These are phyloP conservation scores for Platygyra sinensis DNA, from an alignment of 64 coral and sea anemone genomes.

Conservation along the genomic window DNA sequence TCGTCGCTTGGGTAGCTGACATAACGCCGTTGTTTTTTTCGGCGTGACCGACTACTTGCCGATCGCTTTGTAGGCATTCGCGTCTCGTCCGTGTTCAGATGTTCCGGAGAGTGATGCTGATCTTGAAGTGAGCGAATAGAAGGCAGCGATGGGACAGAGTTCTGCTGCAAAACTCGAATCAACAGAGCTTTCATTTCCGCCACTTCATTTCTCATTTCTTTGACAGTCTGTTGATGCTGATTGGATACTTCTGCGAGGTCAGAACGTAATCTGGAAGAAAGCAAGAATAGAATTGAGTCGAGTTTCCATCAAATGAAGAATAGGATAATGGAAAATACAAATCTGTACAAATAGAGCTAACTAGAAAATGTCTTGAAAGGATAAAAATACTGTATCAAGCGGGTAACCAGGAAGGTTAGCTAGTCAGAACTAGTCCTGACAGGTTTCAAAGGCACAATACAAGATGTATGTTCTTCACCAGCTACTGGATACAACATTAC, in stretches of 20 bases:
- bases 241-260: conserved; percentile 54
- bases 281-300: neutral
- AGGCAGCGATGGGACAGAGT: conserved; percentile 3
- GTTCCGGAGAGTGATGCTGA: neutral
- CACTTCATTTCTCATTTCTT: conserved; percentile 74
- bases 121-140: conserved; percentile 29
- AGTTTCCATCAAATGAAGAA: neutral
- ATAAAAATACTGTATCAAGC: no score
- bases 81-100: neutral
- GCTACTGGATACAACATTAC: no score
- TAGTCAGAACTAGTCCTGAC: no score
- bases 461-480: no score
- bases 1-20: conserved; percentile 48
- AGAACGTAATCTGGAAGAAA: conserved; percentile 43
- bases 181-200: conserved; percentile 77
- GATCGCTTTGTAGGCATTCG: conserved; percentile 20
- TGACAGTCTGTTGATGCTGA: conserved; percentile 56
- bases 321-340: neutral
- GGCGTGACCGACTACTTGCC: conserved; percentile 38
- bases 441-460: no score
- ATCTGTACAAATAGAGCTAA: no score
- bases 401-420: no score
- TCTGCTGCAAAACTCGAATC: conserved; percentile 38
- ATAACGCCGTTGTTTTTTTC: conserved; percentile 58
- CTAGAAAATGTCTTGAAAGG: no score